Base-by-base conservation (phyloP, 1,140 invertebrate species). In the Prorops nasuta region DNA sequence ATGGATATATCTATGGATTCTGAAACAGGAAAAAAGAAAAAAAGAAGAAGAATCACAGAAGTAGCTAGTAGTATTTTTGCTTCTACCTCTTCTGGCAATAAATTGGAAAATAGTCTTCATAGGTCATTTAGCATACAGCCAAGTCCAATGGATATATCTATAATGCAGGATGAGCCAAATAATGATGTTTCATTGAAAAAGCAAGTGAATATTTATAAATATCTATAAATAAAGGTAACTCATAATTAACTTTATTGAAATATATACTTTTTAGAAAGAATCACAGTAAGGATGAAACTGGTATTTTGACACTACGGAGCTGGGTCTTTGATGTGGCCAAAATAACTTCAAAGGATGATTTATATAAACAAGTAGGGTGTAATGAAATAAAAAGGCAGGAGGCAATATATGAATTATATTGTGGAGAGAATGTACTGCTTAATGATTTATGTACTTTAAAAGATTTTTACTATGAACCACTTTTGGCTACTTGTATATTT, bases 391-490 rank as follows among this genome's bases (percentile, higher is more conserved):
- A 67, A 50, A 60, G 65, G 22, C 74, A 76, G 54, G 72, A 77
- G 52, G 66, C 74, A n/a, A 77, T 83, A 47, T 82, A 80, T 63
- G 81, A 83, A 50, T 54, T 83, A 20, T 81, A 76, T 58, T 77
- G 79, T 51, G 80, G 81, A 22, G 81, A 83, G 69, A 69, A 76
- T 59, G 75, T 81, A 34, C 55, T 83, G 3, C 60, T 82, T n/a
- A 74, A 79, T 49, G 81, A 83, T 54, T 62, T 83, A 0, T 62
- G 55, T 28, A 60, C 76, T 46, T 67, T 82, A 0, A 73, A 73
- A 63, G 64, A 81, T 58, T 74, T 64, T 38, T 83, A 82, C 51
- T 72, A 76, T 39, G 72, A 79, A 37, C 78, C 79, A 3, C 59
- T 83, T 57, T 49, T 74, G 36, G 67, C 73, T 7, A 68, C 79